Evolutionary conservation across 1,140 invertebrate species (phyloP).

Genomic region (Laupala kohalensis): DNA sequence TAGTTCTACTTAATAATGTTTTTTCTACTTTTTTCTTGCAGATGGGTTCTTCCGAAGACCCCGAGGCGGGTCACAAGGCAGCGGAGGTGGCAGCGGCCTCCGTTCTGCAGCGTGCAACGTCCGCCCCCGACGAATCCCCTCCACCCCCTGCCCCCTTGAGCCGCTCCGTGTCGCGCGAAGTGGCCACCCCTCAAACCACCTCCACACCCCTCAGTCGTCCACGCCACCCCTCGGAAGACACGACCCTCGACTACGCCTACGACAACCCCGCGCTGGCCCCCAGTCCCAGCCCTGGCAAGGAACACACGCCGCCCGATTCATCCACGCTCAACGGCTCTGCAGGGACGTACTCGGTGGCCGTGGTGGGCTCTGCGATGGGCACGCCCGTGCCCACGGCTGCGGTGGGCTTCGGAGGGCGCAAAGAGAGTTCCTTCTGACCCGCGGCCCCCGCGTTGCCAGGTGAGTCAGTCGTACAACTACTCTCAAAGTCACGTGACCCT

Average conservation of each 20-base stretch:
- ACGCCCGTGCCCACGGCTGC: no score
- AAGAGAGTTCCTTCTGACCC: constrained; percentile 28
- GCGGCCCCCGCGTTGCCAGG: not conserved
- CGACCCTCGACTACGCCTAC: constrained; percentile 51
- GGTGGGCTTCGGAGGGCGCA: constrained; percentile 24
- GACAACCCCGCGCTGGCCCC: constrained; percentile 50
- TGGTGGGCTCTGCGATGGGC: no score
- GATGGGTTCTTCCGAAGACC: not conserved
- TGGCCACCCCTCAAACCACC: constrained; percentile 37
- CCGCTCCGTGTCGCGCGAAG: constrained; percentile 18
- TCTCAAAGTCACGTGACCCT: not conserved
- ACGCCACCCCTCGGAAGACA: constrained; percentile 47
- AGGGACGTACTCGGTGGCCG: not conserved
- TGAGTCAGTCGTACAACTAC: no score
- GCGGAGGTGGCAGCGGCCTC: no score
- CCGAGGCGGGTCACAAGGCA: not conserved
- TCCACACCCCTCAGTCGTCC: constrained; percentile 36
- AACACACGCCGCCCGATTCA: not conserved
- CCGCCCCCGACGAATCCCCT: not conserved
- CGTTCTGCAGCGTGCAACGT: no score
- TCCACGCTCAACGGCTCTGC: constrained; percentile 8
- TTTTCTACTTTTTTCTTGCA: no score
- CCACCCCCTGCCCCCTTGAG: not conserved
- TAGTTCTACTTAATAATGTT: no score
- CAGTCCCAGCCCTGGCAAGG: constrained; percentile 36